These are phyloP conservation scores for Emydoidea blandingii DNA, from an alignment of 2,797 vertebrate species.

Conservation along the genomic window DNA sequence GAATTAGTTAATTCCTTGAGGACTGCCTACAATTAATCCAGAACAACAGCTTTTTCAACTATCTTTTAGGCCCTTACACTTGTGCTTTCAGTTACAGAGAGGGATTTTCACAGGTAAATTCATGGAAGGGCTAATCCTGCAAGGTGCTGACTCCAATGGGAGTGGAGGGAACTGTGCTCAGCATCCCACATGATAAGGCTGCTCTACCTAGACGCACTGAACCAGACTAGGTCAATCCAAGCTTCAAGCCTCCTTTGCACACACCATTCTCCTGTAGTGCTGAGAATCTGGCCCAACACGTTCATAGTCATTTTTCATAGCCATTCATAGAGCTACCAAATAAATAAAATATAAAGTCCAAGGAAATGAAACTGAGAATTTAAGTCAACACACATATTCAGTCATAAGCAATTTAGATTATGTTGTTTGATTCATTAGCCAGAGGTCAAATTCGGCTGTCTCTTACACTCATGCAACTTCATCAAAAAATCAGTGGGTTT, in stretches of 20 bases:
- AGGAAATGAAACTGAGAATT: slow-evolving; percentile 22
- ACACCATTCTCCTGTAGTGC: not conserved
- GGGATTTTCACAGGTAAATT: not conserved
- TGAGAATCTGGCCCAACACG: slow-evolving; percentile 18
- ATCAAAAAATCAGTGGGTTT: slow-evolving; percentile 39
- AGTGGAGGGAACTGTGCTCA: slow-evolving; percentile 42
- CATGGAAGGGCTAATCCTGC: slow-evolving; percentile 25
- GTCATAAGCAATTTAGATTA: not conserved
- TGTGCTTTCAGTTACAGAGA: not conserved
- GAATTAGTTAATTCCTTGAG: not conserved
- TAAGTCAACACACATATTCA: not conserved
- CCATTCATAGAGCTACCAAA: slow-evolving; percentile 15
- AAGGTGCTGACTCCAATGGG: not conserved
- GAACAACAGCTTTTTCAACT: not conserved
- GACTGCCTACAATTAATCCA: not conserved
- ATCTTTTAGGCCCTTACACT: not conserved
- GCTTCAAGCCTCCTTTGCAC: not conserved
- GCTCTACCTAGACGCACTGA: slow-evolving; percentile 32
- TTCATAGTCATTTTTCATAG: too few relatives aligned
- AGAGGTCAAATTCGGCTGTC: slow-evolving; percentile 36
- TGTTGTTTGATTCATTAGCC: slow-evolving; percentile 5
- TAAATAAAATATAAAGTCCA: slow-evolving; percentile 1
- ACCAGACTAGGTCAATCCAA: slow-evolving; percentile 42
- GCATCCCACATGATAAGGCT: not conserved
- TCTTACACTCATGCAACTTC: slow-evolving; percentile 20